Conservation (phyloP, 2,113 vertebrate genomes). For the Heterotis niloticus region DNA sequence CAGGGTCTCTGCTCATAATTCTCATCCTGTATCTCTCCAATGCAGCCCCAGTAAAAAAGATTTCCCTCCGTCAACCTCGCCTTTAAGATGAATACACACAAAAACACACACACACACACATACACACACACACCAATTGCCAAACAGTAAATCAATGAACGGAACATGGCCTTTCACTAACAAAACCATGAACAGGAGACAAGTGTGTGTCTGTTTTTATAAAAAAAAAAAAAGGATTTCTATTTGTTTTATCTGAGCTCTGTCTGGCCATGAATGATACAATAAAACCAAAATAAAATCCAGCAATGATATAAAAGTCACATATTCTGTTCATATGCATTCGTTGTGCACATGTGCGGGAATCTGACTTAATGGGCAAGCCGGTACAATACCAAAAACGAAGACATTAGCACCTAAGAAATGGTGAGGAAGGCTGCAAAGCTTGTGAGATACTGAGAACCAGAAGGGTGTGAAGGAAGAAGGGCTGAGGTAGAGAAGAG, state of each 20-base stretch:
- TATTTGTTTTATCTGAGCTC: not conserved
- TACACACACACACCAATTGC: not conserved
- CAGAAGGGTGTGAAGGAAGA: not conserved
- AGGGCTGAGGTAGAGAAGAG: not conserved
- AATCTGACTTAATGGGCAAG: conserved; percentile 29
- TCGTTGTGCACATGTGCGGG: not conserved
- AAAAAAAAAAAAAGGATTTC: not conserved
- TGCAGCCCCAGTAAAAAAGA: not conserved
- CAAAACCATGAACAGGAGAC: not conserved
- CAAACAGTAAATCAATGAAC: conserved; percentile 3
- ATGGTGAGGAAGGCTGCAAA: not conserved
- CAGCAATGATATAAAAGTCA: not conserved
- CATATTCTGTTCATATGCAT: not conserved
- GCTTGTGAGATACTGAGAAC: conserved; percentile 1
- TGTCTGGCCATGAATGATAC: not conserved
- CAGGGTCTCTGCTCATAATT: conserved; percentile 16
- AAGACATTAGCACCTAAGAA: not conserved
- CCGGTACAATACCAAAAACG: not conserved
- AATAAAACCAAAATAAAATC: not conserved
- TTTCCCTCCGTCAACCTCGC: not conserved
- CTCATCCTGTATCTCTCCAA: conserved; percentile 6
- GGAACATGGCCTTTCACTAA: not conserved
- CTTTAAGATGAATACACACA: not conserved
- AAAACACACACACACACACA: not conserved
- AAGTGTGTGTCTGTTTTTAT: not conserved